Base-by-base conservation (phyloP, 1,140 invertebrate species). In the Calycopis cecrops region DNA sequence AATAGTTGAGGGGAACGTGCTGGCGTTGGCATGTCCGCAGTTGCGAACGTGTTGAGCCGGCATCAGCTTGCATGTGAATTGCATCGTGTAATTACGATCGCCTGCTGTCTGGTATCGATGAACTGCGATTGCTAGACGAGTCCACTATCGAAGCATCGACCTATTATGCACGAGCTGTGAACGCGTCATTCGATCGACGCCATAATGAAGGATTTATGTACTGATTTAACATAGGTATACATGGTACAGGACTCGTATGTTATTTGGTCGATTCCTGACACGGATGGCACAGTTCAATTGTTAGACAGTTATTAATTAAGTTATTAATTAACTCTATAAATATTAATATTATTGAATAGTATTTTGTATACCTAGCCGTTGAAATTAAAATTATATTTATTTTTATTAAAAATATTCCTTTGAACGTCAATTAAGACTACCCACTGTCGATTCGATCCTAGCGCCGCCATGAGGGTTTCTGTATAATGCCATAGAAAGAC, bases 111-210 rank as follows among this genome's bases (percentile, higher is more conserved):
- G 37, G 38, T 53, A 53, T 53, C 52, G 52, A 50, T 50, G 48
- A 53, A 53, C 38, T 42, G 28, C 40, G 52, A 53, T 40, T 35
- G 48, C 52, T 53, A 53, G 42, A 53, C 52, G 33, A 53, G 38
- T 53, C 52, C 40, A 58, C 55, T 58, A 48, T 47, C 53, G 40
- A 18, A 53, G n/a, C 52, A 53, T 53, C 52, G 52, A 53, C 52
- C 52, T 53, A 21, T 50, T 50, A 50, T 53, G 52, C 28, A 53
- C 42, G 52, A 33, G 52, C 38, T 28, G 14, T 14, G 40, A 28
- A 11, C 12, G 38, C 14, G 40, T 44, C 40, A 44, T 16, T 44
- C 12, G 14, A 17, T 16, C 40, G 14, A 44, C 21, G 21, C 21
- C 21, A 28, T 28, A 44, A 14, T 17, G 14, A 16, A 44, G 40